Conservation (phyloP, 1,140 invertebrate species). For the Tribolium madens region DNA sequence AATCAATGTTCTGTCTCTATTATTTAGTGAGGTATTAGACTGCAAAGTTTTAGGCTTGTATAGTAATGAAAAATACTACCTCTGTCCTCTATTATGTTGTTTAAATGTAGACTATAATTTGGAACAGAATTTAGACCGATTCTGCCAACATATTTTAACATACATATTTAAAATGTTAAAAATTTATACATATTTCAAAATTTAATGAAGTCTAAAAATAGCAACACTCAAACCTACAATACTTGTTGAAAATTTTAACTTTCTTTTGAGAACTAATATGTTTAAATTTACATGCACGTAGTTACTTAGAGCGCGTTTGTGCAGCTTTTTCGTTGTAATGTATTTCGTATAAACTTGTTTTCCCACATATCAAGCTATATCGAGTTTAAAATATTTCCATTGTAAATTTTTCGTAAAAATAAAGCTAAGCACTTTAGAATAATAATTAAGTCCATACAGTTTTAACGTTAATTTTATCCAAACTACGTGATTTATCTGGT, state of each 20-base stretch:
- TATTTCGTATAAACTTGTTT: background rate
- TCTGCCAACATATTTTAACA: too few species aligned
- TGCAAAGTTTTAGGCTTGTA: too few species aligned
- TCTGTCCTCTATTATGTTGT: too few species aligned
- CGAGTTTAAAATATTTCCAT: background rate
- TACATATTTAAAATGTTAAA: too few species aligned
- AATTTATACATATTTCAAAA: background rate
- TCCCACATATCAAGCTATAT: background rate
- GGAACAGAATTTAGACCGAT: too few species aligned
- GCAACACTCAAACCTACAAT: background rate
- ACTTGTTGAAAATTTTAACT: background rate
- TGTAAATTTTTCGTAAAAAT: background rate
- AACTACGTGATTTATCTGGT: background rate
- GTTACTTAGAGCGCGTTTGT: background rate
- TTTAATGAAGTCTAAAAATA: background rate
- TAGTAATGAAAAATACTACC: too few species aligned
- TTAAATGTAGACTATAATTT: too few species aligned
- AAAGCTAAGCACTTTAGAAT: background rate
- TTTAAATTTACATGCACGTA: background rate
- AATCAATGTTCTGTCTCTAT: too few species aligned
- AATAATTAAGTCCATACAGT: background rate
- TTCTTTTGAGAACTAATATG: background rate
- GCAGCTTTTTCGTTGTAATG: background rate
- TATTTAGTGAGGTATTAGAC: too few species aligned
- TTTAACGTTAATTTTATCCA: conserved; percentile 15